Evolutionary conservation across 2,113 vertebrate species (phyloP).

Genomic region (Diadophis punctatus): DNA sequence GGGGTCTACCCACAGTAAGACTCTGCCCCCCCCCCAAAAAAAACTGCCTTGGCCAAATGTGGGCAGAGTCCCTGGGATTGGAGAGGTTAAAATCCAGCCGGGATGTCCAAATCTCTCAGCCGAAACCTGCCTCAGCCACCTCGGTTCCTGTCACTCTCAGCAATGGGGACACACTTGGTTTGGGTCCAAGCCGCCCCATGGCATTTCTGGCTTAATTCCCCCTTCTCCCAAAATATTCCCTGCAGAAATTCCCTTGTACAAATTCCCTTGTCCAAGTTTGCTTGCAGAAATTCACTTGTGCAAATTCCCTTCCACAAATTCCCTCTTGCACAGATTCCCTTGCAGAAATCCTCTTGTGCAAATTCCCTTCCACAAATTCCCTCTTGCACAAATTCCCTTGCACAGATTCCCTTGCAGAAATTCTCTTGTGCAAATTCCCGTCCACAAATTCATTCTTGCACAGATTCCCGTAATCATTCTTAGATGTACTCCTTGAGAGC

Average conservation of each 20-base stretch:
- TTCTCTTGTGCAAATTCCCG: too few species aligned
- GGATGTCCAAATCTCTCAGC: neutral
- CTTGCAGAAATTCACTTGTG: too few species aligned
- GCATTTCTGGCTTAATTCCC: neutral
- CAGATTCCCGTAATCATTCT: neutral
- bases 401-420: neutral
- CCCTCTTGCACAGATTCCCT: accelerated
- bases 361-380: too few species aligned
- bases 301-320: neutral
- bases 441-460: too few species aligned
- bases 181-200: neutral
- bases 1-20: neutral
- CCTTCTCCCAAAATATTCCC: neutral
- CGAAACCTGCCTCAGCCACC: neutral
- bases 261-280: neutral
- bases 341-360: neutral
- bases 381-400: too few species aligned
- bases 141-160: neutral
- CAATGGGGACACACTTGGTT: neutral
- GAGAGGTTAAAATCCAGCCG: neutral
- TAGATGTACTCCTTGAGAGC: neutral
- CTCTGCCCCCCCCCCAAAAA: too few species aligned
- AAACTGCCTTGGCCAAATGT: neutral
- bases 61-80: too few species aligned
- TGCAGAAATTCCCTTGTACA: neutral